Evolutionary conservation across 2,797 vertebrate species (phyloP).

Genomic region (Oophaga sylvatica): DNA sequence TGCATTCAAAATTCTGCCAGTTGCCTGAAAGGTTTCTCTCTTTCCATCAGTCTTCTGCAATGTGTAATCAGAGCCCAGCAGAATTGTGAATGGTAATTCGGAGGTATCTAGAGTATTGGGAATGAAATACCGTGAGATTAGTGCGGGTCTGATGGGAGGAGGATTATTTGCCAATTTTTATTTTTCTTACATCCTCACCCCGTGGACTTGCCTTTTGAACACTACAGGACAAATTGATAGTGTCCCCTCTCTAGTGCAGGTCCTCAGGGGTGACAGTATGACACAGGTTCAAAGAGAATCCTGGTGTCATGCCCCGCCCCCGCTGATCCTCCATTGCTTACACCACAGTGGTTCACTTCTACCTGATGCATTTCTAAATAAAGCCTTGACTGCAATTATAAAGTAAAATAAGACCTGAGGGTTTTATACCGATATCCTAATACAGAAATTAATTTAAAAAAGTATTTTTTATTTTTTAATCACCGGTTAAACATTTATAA

Average conservation of each 20-base stretch:
- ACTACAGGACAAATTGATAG: too few relatives aligned
- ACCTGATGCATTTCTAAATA: background rate
- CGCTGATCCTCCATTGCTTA: background rate
- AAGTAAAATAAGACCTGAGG: too few relatives aligned
- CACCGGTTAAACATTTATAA: too few relatives aligned
- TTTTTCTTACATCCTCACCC: background rate
- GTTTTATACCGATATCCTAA: too few relatives aligned
- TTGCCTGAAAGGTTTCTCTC: too few relatives aligned
- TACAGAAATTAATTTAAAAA: background rate
- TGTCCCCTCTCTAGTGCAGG: too few relatives aligned
- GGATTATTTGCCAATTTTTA: background rate
- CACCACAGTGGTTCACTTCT: background rate
- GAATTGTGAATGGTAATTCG: background rate
- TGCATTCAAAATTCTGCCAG: background rate
- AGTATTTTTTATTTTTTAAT: background rate
- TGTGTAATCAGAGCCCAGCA: background rate
- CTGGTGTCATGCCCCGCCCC: background rate
- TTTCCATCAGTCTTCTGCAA: background rate
- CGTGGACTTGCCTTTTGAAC: too few relatives aligned
- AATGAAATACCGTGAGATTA: background rate
- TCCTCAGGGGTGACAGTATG: too few relatives aligned
- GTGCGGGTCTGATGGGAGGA: background rate
- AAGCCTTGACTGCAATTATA: too few relatives aligned
- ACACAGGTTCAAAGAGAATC: background rate
- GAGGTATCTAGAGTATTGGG: background rate